These are phyloP conservation scores for Trogon melanurus DNA, from an alignment of 2,113 vertebrate species.

Conservation along the genomic window DNA sequence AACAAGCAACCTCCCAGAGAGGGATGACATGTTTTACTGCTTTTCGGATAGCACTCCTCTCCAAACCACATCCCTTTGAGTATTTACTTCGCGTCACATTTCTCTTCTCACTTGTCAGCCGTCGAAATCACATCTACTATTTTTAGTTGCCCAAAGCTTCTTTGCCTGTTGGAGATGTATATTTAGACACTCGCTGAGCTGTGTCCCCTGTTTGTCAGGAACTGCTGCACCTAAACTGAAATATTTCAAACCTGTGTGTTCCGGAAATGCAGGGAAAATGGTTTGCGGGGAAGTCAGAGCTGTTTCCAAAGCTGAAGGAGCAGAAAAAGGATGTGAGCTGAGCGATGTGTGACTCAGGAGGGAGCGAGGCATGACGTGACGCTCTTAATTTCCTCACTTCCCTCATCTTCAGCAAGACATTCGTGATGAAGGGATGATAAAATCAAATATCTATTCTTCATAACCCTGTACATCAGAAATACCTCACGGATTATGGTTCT, in stretches of 20 bases:
- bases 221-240: background rate
- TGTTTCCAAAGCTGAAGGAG: background rate
- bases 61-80: background rate
- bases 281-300: background rate
- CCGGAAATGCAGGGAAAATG: background rate
- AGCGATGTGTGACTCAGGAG: rapidly evolving
- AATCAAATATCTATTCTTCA: background rate
- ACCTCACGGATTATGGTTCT: background rate
- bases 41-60: background rate
- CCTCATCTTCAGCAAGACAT: background rate
- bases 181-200: background rate
- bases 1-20: background rate
- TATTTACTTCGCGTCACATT: background rate
- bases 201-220: background rate
- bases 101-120: background rate
- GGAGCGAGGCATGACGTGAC: background rate
- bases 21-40: background rate
- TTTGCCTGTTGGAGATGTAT: background rate
- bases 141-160: background rate
- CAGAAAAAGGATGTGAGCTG: background rate
- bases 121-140: background rate
- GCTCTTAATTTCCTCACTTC: background rate
- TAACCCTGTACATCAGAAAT: background rate
- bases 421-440: background rate
- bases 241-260: background rate